These are phyloP conservation scores for Melanotaenia maccullochi DNA, from an alignment of 2,797 vertebrate genomes.

Conservation along the genomic window DNA sequence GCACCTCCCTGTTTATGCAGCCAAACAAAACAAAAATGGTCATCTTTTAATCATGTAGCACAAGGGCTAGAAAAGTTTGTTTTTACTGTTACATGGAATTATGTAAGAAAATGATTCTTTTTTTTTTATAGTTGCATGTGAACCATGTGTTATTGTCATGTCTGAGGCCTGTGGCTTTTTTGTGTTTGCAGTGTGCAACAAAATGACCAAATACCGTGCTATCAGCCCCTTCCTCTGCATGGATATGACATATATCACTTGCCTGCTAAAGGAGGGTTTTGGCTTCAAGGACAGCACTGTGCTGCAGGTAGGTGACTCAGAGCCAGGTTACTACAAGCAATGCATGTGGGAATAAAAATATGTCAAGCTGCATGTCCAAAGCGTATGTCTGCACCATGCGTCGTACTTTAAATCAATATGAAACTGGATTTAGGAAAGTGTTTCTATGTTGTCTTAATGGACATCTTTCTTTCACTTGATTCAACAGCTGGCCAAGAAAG, in stretches of 20 bases:
- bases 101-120: conserved; percentile 1
- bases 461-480: conserved; percentile 30
- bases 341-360: background rate
- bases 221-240: conserved; percentile 97
- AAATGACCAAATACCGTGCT: conserved; percentile 91
- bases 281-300: conserved; percentile 93
- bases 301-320: conserved; percentile 86
- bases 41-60: conserved; percentile 66
- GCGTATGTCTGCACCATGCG: background rate
- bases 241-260: conserved; percentile 97
- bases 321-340: background rate
- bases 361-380: conserved; percentile 9
- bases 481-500: conserved; percentile 93
- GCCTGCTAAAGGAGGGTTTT: conserved; percentile 95
- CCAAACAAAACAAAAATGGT: conserved; percentile 64
- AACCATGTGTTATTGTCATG: conserved; percentile 30
- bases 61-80: conserved; percentile 49
- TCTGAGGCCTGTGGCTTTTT: conserved; percentile 31
- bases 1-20: conserved; percentile 66
- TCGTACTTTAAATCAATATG: background rate
- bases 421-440: background rate
- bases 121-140: conserved; percentile 22
- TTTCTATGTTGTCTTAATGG: conserved; percentile 23
- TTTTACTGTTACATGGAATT: background rate
- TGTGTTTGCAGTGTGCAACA: conserved; percentile 90